These are phyloP conservation scores for Protomyctophum bolini DNA, from an alignment of 2,113 vertebrate genomes.

Conservation along the genomic window DNA sequence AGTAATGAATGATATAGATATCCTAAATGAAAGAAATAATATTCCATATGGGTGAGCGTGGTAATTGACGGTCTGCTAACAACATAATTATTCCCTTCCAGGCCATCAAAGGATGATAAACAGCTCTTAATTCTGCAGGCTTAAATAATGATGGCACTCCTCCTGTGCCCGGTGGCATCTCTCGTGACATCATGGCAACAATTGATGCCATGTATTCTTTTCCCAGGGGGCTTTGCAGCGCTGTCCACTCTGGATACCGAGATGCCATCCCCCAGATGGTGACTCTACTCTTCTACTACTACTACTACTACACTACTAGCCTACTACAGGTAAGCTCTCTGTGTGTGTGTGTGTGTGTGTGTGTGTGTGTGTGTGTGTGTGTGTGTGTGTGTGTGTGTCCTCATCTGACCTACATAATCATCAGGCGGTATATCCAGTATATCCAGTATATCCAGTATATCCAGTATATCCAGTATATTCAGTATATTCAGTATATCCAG, in stretches of 20 bases:
- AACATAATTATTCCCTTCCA: neutral
- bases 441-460: too few relatives aligned
- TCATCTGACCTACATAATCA: too few relatives aligned
- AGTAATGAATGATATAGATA: slow-evolving; percentile 12
- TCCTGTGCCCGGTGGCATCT: slow-evolving; percentile 25
- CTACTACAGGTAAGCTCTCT: slow-evolving; percentile 48
- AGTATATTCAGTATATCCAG: too few relatives aligned
- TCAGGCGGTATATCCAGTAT: too few relatives aligned
- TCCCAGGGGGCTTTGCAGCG: slow-evolving; percentile 55
- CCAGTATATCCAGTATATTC: too few relatives aligned
- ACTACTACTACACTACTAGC: too few relatives aligned
- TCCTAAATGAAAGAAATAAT: slow-evolving; percentile 16
- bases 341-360: too few relatives aligned
- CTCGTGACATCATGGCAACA: slow-evolving; percentile 20
- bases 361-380: too few relatives aligned
- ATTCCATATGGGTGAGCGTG: neutral
- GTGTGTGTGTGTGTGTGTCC: too few relatives aligned
- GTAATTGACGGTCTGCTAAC: too few relatives aligned
- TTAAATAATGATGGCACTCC: neutral
- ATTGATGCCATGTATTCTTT: slow-evolving; percentile 33
- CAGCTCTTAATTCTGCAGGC: too few relatives aligned
- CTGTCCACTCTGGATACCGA: neutral
- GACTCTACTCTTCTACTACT: slow-evolving; percentile 25
- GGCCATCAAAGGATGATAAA: neutral
- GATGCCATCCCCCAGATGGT: slow-evolving; percentile 38